Conservation (phyloP, 2,797 vertebrate genomes). For the Gouania willdenowi region DNA sequence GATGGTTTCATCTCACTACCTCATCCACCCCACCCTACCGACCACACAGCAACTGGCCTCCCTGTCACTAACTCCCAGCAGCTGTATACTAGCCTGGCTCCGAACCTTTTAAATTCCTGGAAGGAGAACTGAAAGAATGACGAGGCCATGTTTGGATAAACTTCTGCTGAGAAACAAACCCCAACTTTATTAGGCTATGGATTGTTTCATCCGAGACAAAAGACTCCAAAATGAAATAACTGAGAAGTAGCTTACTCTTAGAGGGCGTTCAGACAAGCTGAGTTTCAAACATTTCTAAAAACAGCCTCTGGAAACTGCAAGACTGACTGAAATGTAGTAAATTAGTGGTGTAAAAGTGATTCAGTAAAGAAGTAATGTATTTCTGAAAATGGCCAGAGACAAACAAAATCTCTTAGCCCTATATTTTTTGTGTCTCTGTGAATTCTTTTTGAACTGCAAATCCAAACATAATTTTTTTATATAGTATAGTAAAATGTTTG, state of each 20-base stretch:
- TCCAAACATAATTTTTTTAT: too few species aligned
- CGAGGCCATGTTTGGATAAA: conserved; percentile 49
- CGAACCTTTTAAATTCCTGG: conserved; percentile 51
- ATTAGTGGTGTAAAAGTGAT: not conserved
- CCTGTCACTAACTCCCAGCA: conserved; percentile 42
- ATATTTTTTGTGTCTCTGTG: too few species aligned
- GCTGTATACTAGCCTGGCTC: conserved; percentile 31
- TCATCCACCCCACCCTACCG: not conserved
- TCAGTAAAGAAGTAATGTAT: too few species aligned
- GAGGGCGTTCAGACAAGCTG: not conserved
- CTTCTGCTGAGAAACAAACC: conserved; percentile 26
- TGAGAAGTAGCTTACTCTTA: not conserved
- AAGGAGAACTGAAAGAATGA: conserved; percentile 51
- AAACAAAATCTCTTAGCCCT: too few species aligned
- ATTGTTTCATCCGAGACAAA: conserved; percentile 15
- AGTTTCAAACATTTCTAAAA: not conserved
- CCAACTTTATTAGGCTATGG: conserved; percentile 21
- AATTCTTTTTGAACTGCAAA: too few species aligned
- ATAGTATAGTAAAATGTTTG: too few species aligned
- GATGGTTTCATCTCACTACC: conserved; percentile 24
- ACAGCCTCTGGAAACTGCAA: not conserved
- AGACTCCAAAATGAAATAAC: conserved; percentile 4
- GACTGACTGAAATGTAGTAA: not conserved
- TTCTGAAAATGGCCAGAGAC: too few species aligned
- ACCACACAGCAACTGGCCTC: conserved; percentile 11